These are phyloP conservation scores for Drosophila longiperda DNA, from an alignment of 2,888 invertebrate genomes.

Conservation along the genomic window DNA sequence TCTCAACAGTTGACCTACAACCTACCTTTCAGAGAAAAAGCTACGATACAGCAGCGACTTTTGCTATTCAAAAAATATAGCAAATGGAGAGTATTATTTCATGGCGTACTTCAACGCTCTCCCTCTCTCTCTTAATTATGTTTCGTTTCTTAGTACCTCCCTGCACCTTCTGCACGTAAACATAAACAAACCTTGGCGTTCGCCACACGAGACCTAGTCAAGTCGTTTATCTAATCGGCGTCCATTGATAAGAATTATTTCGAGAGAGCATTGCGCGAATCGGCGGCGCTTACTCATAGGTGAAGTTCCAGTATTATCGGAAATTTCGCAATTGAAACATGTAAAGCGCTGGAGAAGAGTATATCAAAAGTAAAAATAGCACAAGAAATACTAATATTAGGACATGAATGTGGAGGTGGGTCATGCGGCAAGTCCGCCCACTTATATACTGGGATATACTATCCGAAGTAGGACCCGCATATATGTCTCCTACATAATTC, in stretches of 20 bases:
- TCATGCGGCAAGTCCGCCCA: conserved; percentile 78
- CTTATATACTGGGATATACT: conserved; percentile 81
- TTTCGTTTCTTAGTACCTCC: neutral
- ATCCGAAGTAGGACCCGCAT: conserved; percentile 84
- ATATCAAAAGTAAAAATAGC: neutral
- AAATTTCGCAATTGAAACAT: conserved; percentile 62
- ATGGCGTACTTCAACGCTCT: neutral
- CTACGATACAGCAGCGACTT: neutral
- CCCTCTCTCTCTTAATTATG: neutral
- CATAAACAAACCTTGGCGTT: conserved; percentile 57
- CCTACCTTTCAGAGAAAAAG: neutral
- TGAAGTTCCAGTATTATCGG: conserved; percentile 41
- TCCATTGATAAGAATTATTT: conserved; percentile 51
- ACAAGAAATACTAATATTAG: neutral
- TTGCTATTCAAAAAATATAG: neutral
- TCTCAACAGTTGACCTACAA: neutral
- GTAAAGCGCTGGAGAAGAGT: conserved; percentile 10
- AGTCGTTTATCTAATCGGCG: conserved; percentile 67
- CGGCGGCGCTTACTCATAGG: conserved; percentile 62
- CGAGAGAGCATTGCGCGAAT: conserved; percentile 42
- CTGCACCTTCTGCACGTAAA: conserved; percentile 54
- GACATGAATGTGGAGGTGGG: conserved; percentile 66
- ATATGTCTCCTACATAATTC: conserved; percentile 85
- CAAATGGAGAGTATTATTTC: neutral
- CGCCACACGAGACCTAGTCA: conserved; percentile 26